phyloP scores from a whole-genome alignment of 2,888 invertebrate genomes.

The Dioctria rufipes region DNA sequence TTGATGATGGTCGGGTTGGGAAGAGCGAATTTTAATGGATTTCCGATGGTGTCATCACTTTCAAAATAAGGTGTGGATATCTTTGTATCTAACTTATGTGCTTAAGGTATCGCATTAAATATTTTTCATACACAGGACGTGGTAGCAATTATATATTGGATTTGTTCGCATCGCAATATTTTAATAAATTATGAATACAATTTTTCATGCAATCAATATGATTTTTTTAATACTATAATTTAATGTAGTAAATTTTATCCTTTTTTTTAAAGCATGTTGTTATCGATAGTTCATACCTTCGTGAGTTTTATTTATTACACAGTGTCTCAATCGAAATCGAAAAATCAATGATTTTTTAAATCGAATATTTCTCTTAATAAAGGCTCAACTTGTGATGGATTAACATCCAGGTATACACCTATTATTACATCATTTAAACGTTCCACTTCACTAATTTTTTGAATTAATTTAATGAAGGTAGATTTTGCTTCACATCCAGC shows the following conservation, averaged over 20 bases:
- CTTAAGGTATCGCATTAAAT: no score
- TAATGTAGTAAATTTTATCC: background rate
- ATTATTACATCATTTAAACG: constrained; percentile 93
- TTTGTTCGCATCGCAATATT: no score
- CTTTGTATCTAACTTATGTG: no score
- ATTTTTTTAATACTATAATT: no score
- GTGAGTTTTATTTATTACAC: background rate
- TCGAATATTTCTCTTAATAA: constrained; percentile 96
- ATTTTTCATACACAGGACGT: no score
- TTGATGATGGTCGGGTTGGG: no score
- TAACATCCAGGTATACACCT: constrained; percentile 91
- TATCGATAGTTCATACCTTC: no score
- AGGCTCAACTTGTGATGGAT: constrained; percentile 93
- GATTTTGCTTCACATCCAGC: constrained; percentile 90
- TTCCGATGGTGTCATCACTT: no score
- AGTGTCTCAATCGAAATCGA: background rate
- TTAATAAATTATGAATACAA: constrained; percentile 1
- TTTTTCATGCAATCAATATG: background rate
- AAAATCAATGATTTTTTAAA: constrained; percentile 77
- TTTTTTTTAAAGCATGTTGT: background rate
- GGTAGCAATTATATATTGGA: no score
- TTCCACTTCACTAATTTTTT: constrained; percentile 92
- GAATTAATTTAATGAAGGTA: constrained; percentile 88
- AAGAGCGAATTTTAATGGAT: no score
- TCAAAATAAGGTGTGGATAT: no score